Base-by-base conservation (phyloP, 2,113 vertebrate genomes). In the Festucalex cinctus region DNA sequence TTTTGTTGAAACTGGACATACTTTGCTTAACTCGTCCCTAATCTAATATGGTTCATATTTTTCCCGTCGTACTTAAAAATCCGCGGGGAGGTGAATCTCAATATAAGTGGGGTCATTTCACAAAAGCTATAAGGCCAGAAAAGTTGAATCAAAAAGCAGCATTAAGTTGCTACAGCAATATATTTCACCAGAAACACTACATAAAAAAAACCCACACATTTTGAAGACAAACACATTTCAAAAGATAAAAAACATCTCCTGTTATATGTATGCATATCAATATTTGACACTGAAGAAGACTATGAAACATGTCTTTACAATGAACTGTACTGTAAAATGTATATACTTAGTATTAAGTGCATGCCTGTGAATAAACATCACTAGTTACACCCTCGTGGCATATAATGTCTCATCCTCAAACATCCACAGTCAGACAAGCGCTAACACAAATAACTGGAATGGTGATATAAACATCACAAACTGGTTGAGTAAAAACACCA, bases 181-280 rank as follows among this genome's bases (percentile, higher is more conserved):
- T 79, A 78, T 81, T 84, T 79, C 49, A 68, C 73, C 66, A 58
- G n/a, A 59, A 74, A 79, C 70, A 64, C 51, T 54, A 7, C 61
- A 81, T 73, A 76, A 63, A 26, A 64, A 81, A 74, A 59, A 80
- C 61, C 75, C 66, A 80, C 56, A 77, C 67, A 71, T 77, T 76
- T 46, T 73, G 61, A 48, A 54, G 26, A 82, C 71, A 80, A 75
- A 41, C 70, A 80, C 39, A 24, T 46, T 36, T 8, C 66, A 77
- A n/a, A 84, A 73, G n/a, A 65, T 73, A 69, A 24, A 79, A 78
- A 84, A 79, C 72, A 68, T 17, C 35, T 6, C 69, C 19, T 10
- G 39, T 64, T 44, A 63, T 36, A 9, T 70, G 66, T 77, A 71
- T 74, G 44, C 37, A 81, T 65, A 71, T 68, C 74, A 44, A 74